phyloP scores from a whole-genome alignment of 2,113 vertebrate species.

The Ptychochromis oligacanthus region DNA sequence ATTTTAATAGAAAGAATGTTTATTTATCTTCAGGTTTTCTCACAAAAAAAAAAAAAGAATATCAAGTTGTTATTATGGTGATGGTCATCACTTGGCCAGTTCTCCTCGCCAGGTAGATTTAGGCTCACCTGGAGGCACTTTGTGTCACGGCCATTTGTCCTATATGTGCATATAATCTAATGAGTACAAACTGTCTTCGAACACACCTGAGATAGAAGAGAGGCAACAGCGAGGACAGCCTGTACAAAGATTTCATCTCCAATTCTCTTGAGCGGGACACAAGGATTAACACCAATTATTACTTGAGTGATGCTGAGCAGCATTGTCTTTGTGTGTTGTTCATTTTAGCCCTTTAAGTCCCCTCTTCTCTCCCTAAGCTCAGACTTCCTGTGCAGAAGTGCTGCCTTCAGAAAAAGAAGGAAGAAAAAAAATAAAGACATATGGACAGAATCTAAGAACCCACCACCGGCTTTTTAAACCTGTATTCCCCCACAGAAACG shows the following conservation, averaged over 20 bases:
- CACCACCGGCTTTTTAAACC: slow-evolving; percentile 75
- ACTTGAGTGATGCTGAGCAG: slow-evolving; percentile 49
- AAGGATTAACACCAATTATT: slow-evolving; percentile 66
- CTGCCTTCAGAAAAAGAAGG: slow-evolving; percentile 47
- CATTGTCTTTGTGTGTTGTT: slow-evolving; percentile 62
- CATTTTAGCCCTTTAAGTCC: slow-evolving; percentile 84
- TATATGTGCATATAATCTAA: slow-evolving; percentile 71
- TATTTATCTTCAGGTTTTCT: not conserved
- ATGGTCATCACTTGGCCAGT: slow-evolving; percentile 67
- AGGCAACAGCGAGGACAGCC: slow-evolving; percentile 57
- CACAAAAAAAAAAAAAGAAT: slow-evolving; percentile 1
- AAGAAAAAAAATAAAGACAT: slow-evolving; percentile 45
- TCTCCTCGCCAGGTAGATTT: slow-evolving; percentile 66
- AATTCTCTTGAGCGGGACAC: slow-evolving; percentile 51
- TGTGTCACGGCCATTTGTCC: slow-evolving; percentile 75
- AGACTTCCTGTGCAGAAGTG: slow-evolving; percentile 27
- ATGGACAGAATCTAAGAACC: slow-evolving; percentile 76
- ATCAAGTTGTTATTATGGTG: slow-evolving; percentile 50
- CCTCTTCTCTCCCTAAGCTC: slow-evolving; percentile 68
- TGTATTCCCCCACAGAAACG: slow-evolving; percentile 44
- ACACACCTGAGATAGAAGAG: slow-evolving; percentile 80
- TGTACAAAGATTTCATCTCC: slow-evolving; percentile 39
- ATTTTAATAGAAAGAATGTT: slow-evolving; percentile 12
- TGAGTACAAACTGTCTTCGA: slow-evolving; percentile 63
- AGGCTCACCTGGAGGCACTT: slow-evolving; percentile 81